Evolutionary conservation across 1,140 invertebrate species (phyloP).

Genomic region (Triops longicaudatus): DNA sequence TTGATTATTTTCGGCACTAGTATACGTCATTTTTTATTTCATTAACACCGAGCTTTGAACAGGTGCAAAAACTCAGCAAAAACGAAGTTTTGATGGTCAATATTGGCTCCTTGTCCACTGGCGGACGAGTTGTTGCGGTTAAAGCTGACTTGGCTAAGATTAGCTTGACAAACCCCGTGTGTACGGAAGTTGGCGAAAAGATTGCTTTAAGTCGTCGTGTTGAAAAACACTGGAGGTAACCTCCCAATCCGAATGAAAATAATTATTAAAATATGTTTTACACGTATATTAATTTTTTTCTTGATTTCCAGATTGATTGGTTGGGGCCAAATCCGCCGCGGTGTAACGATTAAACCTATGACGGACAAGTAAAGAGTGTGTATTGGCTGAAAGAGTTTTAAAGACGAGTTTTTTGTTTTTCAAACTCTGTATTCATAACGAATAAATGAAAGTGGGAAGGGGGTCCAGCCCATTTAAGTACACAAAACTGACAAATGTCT

Average conservation of each 20-base stretch:
- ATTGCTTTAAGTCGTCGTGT: conserved; percentile 95
- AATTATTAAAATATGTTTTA: conserved; percentile 29
- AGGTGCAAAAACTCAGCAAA: conserved; percentile 79
- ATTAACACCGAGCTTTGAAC: conserved; percentile 30
- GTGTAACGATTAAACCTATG: conserved; percentile 73
- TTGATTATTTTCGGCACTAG: neutral
- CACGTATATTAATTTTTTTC: conserved; percentile 21
- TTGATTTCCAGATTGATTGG: conserved; percentile 66
- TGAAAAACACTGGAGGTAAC: conserved; percentile 97
- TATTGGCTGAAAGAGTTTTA: too few species aligned
- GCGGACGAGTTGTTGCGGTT: conserved; percentile 89
- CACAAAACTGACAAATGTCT: neutral
- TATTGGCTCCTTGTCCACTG: conserved; percentile 97
- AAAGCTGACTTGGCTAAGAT: conserved; percentile 98
- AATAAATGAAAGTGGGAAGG: conserved; percentile 16
- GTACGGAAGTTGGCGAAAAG: conserved; percentile 97
- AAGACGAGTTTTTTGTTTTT: neutral
- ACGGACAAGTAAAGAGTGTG: conserved; percentile 32
- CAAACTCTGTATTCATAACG: conserved; percentile 22
- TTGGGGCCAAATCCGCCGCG: conserved; percentile 91
- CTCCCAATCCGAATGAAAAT: conserved; percentile 23
- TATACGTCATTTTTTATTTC: neutral
- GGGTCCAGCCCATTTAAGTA: conserved; percentile 24
- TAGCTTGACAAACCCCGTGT: conserved; percentile 91
- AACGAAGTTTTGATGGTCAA: conserved; percentile 93